Evolutionary conservation across 2,113 vertebrate genomes (phyloP).

Genomic region (Eptesicus fuscus): DNA sequence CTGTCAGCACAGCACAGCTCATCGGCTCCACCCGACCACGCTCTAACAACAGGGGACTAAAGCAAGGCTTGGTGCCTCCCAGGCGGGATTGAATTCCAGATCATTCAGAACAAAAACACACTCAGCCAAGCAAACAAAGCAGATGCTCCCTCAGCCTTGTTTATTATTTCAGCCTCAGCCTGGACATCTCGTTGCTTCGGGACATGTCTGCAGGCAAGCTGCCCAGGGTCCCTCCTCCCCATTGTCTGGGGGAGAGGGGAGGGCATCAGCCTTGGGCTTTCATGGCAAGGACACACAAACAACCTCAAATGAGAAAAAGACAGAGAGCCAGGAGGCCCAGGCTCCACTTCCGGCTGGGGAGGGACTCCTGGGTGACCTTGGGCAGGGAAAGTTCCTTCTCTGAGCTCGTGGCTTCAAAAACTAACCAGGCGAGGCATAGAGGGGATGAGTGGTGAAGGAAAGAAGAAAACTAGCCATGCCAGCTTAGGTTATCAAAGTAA

Average conservation of each 20-base stretch:
- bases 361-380: background rate
- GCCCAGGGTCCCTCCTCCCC: background rate
- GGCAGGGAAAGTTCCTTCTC: background rate
- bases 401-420: background rate
- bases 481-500: background rate
- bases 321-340: background rate
- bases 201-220: background rate
- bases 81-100: conserved; percentile 1
- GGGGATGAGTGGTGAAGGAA: no score
- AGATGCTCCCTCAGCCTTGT: background rate
- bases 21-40: background rate
- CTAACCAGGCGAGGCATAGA: background rate
- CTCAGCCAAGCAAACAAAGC: conserved; percentile 23
- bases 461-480: no score
- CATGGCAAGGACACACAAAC: background rate
- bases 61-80: conserved; percentile 19
- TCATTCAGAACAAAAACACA: conserved; percentile 43
- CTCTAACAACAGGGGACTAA: background rate
- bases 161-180: background rate
- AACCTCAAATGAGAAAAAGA: background rate
- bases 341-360: background rate
- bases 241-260: background rate
- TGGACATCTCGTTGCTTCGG: background rate
- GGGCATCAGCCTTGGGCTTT: background rate
- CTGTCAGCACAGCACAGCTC: background rate